Percentiles rank a stretch among this genome's conserved stretches.
phyloP scores from a whole-genome alignment of 2,113 vertebrate species.

The Crypturellus undulatus region DNA sequence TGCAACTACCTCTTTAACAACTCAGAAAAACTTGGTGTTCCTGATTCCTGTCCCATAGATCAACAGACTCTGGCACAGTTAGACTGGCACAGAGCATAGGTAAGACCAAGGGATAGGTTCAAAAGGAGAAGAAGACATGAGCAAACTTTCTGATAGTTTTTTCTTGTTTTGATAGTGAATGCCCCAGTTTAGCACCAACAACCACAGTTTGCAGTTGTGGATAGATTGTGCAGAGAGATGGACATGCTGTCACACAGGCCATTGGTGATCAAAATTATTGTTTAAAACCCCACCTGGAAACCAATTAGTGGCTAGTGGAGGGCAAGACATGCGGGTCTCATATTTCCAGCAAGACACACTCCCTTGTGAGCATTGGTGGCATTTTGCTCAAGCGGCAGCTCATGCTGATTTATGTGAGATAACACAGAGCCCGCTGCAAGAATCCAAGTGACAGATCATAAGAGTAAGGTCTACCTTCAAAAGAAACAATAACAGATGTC shows the following conservation, averaged over 20 bases:
- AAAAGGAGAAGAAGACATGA: not conserved
- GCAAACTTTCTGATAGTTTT: not conserved
- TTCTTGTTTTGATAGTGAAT: not conserved
- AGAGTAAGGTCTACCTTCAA: not conserved
- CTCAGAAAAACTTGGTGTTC: not conserved
- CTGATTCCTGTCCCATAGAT: not conserved
- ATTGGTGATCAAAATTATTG: not conserved
- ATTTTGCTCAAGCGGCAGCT: not conserved
- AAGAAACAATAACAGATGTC: not conserved
- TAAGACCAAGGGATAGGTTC: not conserved
- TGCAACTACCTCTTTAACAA: not conserved
- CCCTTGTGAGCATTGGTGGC: not conserved
- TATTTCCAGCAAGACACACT: not conserved
- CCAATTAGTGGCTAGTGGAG: not conserved
- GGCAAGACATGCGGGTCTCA: rapidly evolving
- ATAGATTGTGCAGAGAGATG: not conserved
- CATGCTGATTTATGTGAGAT: not conserved
- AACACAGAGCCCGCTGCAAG: not conserved
- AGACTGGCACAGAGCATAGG: not conserved
- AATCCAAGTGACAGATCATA: not conserved
- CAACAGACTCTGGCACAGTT: not conserved
- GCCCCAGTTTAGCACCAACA: not conserved
- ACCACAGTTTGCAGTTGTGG: not conserved
- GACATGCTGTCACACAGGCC: not conserved
- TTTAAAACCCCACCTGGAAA: not conserved